Evolutionary conservation across 2,113 vertebrate genomes (phyloP).

Genomic region (Scartelaos histophorus): DNA sequence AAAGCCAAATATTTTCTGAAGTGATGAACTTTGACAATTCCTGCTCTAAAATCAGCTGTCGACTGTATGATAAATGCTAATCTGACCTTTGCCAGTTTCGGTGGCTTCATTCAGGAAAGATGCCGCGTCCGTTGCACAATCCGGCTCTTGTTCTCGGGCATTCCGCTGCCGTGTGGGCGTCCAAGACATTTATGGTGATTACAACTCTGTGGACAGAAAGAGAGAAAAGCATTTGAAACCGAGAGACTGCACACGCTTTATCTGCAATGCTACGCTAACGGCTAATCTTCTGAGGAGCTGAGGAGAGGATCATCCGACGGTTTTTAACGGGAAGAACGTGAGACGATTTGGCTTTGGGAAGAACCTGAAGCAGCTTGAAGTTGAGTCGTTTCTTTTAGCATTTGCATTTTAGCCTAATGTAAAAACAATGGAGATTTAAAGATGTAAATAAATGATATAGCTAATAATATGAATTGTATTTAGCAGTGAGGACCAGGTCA

Average conservation of each 20-base stretch:
- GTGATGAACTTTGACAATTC: no score
- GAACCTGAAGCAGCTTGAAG: no score
- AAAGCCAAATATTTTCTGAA: background rate
- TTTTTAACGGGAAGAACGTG: no score
- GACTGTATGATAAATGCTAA: conserved; percentile 9
- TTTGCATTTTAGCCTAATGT: no score
- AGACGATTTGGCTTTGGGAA: no score
- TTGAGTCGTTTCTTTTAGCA: no score
- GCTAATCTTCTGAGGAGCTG: background rate
- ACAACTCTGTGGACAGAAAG: conserved; percentile 33
- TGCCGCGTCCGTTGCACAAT: conserved; percentile 52
- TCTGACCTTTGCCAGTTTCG: conserved; percentile 33
- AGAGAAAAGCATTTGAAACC: conserved; percentile 46
- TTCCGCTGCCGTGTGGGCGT: conserved; percentile 50
- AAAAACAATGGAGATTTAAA: no score
- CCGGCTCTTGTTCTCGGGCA: conserved; percentile 67
- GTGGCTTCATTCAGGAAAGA: conserved; percentile 50
- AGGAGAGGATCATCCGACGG: background rate
- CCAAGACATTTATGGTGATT: conserved; percentile 58
- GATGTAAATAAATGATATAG: no score
- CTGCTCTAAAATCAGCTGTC: conserved; percentile 24
- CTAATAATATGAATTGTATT: no score
- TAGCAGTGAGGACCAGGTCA: no score
- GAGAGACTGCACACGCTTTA: conserved; percentile 44
- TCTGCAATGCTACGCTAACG: conserved; percentile 45